Evolutionary conservation across 2,113 vertebrate species (phyloP).

Genomic region (Apeltes quadracus): DNA sequence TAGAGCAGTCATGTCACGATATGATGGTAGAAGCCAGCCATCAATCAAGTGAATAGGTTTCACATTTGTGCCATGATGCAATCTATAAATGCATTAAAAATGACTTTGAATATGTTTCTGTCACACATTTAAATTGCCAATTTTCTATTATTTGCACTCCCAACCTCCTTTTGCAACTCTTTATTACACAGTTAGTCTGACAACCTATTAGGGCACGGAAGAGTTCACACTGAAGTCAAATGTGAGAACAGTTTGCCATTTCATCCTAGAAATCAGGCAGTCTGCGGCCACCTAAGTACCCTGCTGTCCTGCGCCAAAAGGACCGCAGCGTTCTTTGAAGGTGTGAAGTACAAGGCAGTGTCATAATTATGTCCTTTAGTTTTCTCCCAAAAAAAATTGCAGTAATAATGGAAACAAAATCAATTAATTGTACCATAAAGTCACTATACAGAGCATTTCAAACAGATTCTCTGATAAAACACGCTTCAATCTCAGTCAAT

Average conservation of each 20-base stretch:
- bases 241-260: not conserved
- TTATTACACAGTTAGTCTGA: not conserved
- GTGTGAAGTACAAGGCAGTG: not conserved
- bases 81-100: not conserved
- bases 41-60: not conserved
- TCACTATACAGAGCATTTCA: not conserved
- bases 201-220: not conserved
- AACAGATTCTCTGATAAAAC: not conserved
- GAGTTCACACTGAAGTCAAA: not conserved
- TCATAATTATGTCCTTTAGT: not conserved
- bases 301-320: not conserved
- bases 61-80: not conserved
- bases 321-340: not conserved
- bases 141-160: not conserved
- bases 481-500: not conserved
- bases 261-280: not conserved
- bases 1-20: not conserved
- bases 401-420: not conserved
- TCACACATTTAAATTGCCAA: not conserved
- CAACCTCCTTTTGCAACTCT: not conserved
- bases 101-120: not conserved
- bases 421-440: not conserved
- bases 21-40: not conserved
- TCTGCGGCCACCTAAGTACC: not conserved
- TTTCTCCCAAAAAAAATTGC: not conserved